Conservation (phyloP, 2,888 invertebrate genomes). For the Mythimna vitellina region DNA sequence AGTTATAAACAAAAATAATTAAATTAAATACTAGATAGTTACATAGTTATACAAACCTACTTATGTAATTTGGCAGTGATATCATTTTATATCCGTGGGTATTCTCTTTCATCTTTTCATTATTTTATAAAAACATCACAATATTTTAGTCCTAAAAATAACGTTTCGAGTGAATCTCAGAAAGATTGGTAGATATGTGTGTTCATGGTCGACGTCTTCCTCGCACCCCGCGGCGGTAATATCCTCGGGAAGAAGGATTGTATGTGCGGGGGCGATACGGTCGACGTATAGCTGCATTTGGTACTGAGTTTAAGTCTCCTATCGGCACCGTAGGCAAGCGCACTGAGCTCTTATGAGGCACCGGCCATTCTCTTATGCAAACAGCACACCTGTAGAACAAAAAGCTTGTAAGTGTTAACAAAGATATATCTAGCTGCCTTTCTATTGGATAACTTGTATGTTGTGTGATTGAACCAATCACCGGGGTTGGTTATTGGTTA, state of each 20-base stretch:
- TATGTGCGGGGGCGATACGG: constrained; percentile 49
- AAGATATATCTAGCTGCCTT: neutral
- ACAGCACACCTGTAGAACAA: constrained; percentile 80
- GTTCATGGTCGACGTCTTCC: constrained; percentile 73
- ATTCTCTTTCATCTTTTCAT: constrained; percentile 34
- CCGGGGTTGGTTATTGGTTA: neutral
- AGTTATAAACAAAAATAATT: constrained; percentile 44
- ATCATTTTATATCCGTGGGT: constrained; percentile 45
- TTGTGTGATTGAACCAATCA: neutral
- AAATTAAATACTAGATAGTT: constrained; percentile 55
- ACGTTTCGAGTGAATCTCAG: constrained; percentile 56
- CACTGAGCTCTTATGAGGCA: constrained; percentile 59
- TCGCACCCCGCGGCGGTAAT: constrained; percentile 67
- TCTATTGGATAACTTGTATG: constrained; percentile 1
- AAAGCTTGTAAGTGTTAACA: constrained; percentile 5
- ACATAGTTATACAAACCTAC: constrained; percentile 42
- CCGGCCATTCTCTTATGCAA: constrained; percentile 81
- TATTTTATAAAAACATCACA: constrained; percentile 59
- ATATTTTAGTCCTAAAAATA: constrained; percentile 56
- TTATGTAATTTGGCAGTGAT: constrained; percentile 62
- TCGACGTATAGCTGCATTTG: constrained; percentile 72
- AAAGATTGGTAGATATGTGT: constrained; percentile 26
- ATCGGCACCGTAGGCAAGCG: constrained; percentile 52
- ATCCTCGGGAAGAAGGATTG: constrained; percentile 60
- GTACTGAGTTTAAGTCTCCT: constrained; percentile 79